Evolutionary conservation across 2,113 vertebrate species (phyloP), one percentile per base, ranked within the genome.

Genomic region (Ondatra zibethicus): DNA sequence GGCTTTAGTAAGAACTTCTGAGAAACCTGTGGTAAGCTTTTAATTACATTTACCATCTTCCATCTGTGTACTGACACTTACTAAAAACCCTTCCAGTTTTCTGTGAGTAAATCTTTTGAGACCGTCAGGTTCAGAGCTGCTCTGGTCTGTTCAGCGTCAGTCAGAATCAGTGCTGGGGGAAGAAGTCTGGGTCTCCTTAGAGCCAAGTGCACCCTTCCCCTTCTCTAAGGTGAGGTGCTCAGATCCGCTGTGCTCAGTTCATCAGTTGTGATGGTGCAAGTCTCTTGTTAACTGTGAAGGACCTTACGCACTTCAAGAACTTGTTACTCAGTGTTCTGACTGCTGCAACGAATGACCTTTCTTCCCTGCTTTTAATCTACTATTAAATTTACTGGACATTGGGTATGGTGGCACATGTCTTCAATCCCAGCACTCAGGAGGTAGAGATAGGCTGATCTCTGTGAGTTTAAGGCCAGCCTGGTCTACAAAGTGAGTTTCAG

Each of bases 21-120:
- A 86, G 89, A 50, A 52, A 12, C 89, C 63, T 65, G 7, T 68
- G 16, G 19, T 70, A 81, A 92, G 77, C 14, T 45, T 17, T 76
- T 11, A 66, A 29, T 91, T 93, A 42, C 14, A 76, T 39, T 29
- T 61, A 8, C 6, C 10, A 11, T 42, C 31, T 85, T 93, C 84
- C 42, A 81, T 90, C 66, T 66, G 4, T 86, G 9, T 80, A 31
- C 86, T 68, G 42, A 93, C 29, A n/a, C 21, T 81, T 66, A 45
- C 36, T 82, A 12, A 80, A 97, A 90, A 1, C n/a, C 81, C 70
- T 11, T 9, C 89, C 8, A 23, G 50, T 77, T 66, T n/a, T 72
- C 29, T 90, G 8, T 12, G 12, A 94, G 21, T 94, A 92, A 80
- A 39, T 66, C 76, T 89, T 89, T 81, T 80, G 65, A 65, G 82